Percentiles rank a stretch among this genome's conserved stretches.
Conservation (phyloP, 2,888 invertebrate species). For the Apotomis capreana region DNA sequence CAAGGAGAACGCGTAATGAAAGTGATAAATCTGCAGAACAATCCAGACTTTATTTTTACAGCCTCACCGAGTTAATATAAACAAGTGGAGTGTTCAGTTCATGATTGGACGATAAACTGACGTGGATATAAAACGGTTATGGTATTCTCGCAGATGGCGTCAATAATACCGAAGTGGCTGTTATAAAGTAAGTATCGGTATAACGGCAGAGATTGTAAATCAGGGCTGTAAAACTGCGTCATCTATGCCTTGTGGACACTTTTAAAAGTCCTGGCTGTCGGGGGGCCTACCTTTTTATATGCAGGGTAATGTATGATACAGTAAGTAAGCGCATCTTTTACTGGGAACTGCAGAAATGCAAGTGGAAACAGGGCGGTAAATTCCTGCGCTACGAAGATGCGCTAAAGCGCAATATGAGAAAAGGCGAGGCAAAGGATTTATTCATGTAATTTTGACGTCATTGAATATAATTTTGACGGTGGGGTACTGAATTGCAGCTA, state of each 20-base stretch:
- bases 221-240: constrained; percentile 58
- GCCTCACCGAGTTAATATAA: constrained; percentile 38
- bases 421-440: too few species aligned
- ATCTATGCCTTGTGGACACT: constrained; percentile 1
- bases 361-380: too few species aligned
- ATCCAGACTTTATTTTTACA: constrained; percentile 40
- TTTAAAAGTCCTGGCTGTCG: not conserved
- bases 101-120: constrained; percentile 55
- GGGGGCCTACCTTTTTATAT: not conserved
- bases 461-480: too few species aligned
- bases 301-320: not conserved
- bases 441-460: too few species aligned
- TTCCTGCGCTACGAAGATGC: too few species aligned
- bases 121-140: constrained; percentile 59
- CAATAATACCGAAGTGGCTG: constrained; percentile 69
- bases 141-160: constrained; percentile 58
- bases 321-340: too few species aligned
- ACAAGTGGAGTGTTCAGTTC: constrained; percentile 38
- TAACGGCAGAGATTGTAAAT: constrained; percentile 69
- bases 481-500: too few species aligned
- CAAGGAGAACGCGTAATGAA: constrained; percentile 47
- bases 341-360: too few species aligned
- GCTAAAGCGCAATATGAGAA: too few species aligned
- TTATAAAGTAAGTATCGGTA: constrained; percentile 58
- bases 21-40: constrained; percentile 50